Base-by-base conservation (phyloP, 1,140 invertebrate genomes). In the Oreohelix idahoensis region DNA sequence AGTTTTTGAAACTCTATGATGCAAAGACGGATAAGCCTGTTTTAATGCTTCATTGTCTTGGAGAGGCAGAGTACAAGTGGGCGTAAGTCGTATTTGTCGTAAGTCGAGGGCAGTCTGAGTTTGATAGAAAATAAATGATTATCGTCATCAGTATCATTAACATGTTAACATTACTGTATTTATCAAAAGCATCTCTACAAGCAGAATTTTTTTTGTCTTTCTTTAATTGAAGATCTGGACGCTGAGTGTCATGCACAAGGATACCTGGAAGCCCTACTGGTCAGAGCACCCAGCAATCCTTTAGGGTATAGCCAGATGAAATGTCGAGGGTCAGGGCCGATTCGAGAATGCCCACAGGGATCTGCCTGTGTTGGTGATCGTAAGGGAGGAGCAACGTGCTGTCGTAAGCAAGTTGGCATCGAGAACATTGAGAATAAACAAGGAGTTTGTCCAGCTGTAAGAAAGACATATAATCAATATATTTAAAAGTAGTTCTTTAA, bases 221-320 rank as follows among this genome's bases (percentile, higher is more conserved):
- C 53, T 20, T 20, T 58, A 58, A 32, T 66, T 8, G 5, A 29
- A 66, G 63, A 66, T 29, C 29, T 66, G 63, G 63, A 66, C 29
- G 63, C n/a, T 35, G 63, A 66, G 5, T 66, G 63, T 35, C 63
- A 66, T 17, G 63, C 63, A 32, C 63, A 66, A 66, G 63, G 63
- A 32, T 66, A 66, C 29, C n/a, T 8, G 29, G 63, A 66, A 17
- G n/a, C 63, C 2, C 29, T 66, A 13, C 63, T 66, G 11, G 63
- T 66, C 20, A 66, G 29, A 35, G 5, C 63, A 11, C n/a, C n/a
- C 2, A 11, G n/a, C 5, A 32, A 17, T 66, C 63, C n/a, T 32
- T 23, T 32, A 8, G 63, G 63, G 8, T 66, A 32, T 23, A 32
- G 2, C 29, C 63, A 29, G 17, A 66, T 66, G 63, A 66, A 66